Evolutionary conservation across 2,797 vertebrate species (phyloP), one percentile per base, ranked within the genome.

Genomic region (Poeciliopsis turneri): DNA sequence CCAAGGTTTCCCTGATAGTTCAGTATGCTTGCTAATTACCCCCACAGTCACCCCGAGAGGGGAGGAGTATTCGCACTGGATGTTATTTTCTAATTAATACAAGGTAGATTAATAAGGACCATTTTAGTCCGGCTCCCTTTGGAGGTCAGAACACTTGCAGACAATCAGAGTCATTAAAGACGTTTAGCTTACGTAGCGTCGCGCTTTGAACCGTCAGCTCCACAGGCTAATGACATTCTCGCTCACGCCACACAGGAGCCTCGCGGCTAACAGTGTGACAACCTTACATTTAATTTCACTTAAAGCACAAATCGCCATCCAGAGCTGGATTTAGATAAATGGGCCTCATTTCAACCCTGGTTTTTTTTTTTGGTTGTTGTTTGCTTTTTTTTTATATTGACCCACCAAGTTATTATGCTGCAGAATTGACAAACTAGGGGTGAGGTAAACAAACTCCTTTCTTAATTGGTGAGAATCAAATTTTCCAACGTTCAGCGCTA

Each of bases 21-120:
- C 84, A 76, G 84, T 33, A 41, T 25, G 80, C 84, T 75, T 45
- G 84, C 89, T 94, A 95, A 95, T 95, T 95, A 94, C 88, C 71
- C 66, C 79, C 33, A 20, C 73, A 79, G 85, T 73, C 73, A 76
- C 85, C 79, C 79, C 86, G 5, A 1, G 46, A 53, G 85, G 83
- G 69, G 57, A 45, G 1, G 66, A 76, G 76, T 71, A 43, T 61
- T 69, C 72, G 79, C 72, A 59, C 75, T 15, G 74, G 61, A 84
- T 84, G 73, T 82, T 77, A 87, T 86, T 87, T 91, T 86, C 82
- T 92, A 93, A 94, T 95, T 93, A 93, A 92, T 92, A 92, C 79
- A 84, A 93, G 87, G 82, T 88, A 89, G 88, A 90, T 91, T 90
- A 93, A 88, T 87, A 92, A 87, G 86, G 53, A 82, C 57, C 79